A percentile compares a stretch with the other conserved stretches of the same genome.
Conservation (phyloP, 2,797 vertebrate genomes). For the Philypnodon macrostomus region DNA sequence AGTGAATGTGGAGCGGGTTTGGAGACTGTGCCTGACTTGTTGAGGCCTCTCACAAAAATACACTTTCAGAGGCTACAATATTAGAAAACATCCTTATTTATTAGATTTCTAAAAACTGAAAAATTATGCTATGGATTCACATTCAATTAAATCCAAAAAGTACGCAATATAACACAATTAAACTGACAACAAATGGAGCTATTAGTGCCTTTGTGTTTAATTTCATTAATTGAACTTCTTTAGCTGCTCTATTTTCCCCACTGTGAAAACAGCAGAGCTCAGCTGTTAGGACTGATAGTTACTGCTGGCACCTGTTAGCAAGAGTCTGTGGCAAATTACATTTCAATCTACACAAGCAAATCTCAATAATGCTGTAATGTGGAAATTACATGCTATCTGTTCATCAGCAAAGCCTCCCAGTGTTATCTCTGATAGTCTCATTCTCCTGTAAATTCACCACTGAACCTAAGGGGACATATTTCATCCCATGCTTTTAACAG, state of each 20-base stretch:
- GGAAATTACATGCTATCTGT: slow-evolving; percentile 8
- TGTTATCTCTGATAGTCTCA: neutral
- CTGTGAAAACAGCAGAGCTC: slow-evolving; percentile 2
- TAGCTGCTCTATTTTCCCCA: slow-evolving; percentile 8
- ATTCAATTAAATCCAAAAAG: too few species aligned
- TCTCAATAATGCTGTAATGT: slow-evolving; percentile 12
- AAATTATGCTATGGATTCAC: too few species aligned
- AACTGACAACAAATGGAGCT: neutral
- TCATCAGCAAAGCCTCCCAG: slow-evolving; percentile 5
- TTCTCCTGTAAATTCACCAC: neutral
- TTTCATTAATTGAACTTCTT: neutral
- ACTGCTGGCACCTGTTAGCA: slow-evolving; percentile 11
- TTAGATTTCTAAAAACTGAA: too few species aligned
- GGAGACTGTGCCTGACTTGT: slow-evolving; percentile 12
- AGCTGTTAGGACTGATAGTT: neutral
- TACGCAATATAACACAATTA: neutral
- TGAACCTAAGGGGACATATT: neutral
- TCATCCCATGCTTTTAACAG: too few species aligned
- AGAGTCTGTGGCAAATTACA: slow-evolving; percentile 8
- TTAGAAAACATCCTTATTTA: too few species aligned
- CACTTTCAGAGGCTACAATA: neutral
- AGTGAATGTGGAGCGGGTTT: slow-evolving; percentile 20
- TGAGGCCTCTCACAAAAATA: slow-evolving; percentile 10
- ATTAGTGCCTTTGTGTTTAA: neutral
- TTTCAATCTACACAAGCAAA: neutral